Base-by-base conservation (phyloP, 2,797 vertebrate genomes). In the Acropternis orthonyx region DNA sequence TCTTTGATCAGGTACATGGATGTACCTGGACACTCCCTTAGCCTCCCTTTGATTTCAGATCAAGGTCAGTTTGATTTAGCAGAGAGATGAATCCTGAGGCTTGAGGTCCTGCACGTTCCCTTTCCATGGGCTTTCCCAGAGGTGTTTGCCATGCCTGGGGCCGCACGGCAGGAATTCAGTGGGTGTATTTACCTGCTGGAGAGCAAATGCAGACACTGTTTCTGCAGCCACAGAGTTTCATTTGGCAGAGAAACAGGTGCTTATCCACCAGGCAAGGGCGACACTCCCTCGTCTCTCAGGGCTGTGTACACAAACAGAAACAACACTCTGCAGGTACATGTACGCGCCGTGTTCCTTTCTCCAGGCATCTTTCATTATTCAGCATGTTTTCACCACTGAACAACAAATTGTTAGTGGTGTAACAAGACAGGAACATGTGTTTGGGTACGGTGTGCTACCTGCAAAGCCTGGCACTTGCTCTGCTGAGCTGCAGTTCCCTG, bases 351-450 rank as follows among this genome's bases (percentile, higher is more conserved):
- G 87, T 91, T 96, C 93, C 84, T 96, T 97, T 97, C 97, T 96
- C 76, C 89, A 97, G 93, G 95, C 97, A 76, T 95, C 97, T 96
- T 97, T 96, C 97, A 96, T 97, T 96, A 97, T 97, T 97, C 96
- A 97, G 97, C 88, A 66, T 94, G 95, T 97, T 97, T 97, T 93
- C 96, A 61, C 55, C 65, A 62, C 92, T 72, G 88, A 96, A 96
- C 96, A 97, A 97, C 96, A 97, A 97, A 97, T 92, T 97, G 94
- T 96, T 94, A 78, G 93, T 67, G 92, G 95, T 97, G 74, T 89
- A 97, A 97, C 97, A 96, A 96, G 96, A 88, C 93, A 92, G 78
- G 82, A 97, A 97, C 97, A 96, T 2, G 14, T 95, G 96, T 97
- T 87, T 62, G 79, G 93, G 92, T 95, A 95, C 0, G 0, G 73